phyloP scores from a whole-genome alignment of 2,888 invertebrate species.

The Timema podura region DNA sequence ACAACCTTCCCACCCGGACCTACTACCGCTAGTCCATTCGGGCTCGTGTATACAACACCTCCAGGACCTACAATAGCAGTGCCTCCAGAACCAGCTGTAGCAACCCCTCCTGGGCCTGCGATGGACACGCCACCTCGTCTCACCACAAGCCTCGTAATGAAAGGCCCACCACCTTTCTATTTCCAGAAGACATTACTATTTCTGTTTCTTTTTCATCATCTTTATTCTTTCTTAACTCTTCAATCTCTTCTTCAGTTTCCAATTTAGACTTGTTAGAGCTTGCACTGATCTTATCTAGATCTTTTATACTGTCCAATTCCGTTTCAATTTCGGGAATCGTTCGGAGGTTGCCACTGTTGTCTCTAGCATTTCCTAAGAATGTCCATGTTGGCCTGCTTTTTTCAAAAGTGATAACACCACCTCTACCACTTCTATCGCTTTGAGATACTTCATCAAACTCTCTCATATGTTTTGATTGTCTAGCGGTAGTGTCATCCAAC shows the following conservation, averaged over 20 bases:
- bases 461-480: too few species aligned
- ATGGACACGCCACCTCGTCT: conserved; percentile 74
- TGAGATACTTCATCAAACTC: neutral
- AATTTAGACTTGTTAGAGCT: too few species aligned
- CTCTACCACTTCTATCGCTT: conserved; percentile 9
- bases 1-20: conserved; percentile 69
- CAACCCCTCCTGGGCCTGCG: conserved; percentile 77
- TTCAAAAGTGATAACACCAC: neutral
- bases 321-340: too few species aligned
- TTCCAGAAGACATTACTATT: conserved; percentile 18
- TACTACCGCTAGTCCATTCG: conserved; percentile 69
- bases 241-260: neutral
- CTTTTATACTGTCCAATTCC: too few species aligned
- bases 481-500: too few species aligned
- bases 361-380: too few species aligned
- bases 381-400: neutral
- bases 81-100: conserved; percentile 73
- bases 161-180: conserved; percentile 32
- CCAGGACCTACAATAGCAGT: conserved; percentile 78
- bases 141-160: conserved; percentile 53
- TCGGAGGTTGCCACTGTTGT: too few species aligned
- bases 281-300: too few species aligned
- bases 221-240: conserved; percentile 28
- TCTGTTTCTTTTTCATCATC: neutral
- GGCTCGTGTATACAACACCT: conserved; percentile 70